Evolutionary conservation across 1,140 invertebrate genomes (phyloP).

Genomic region (Lethrus apterus): DNA sequence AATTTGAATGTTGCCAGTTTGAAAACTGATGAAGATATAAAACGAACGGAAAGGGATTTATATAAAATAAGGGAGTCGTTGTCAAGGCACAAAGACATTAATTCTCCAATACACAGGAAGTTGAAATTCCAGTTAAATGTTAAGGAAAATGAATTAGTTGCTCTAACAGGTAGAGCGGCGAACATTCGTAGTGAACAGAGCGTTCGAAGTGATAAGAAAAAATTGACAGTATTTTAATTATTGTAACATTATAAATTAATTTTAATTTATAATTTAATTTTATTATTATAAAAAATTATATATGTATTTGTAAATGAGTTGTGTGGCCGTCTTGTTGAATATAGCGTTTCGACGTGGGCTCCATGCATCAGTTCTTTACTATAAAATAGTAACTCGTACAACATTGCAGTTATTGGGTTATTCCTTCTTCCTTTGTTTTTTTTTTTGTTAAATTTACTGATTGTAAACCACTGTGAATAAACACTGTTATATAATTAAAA

Average conservation of each 20-base stretch:
- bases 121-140: slow-evolving; percentile 51
- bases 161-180: slow-evolving; percentile 52
- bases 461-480: too few relatives aligned
- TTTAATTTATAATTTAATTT: slow-evolving; percentile 4
- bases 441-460: too few relatives aligned
- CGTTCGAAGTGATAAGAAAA: slow-evolving; percentile 58
- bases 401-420: too few relatives aligned
- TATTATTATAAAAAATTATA: background rate
- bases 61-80: slow-evolving; percentile 56
- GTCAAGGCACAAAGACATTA: slow-evolving; percentile 49
- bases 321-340: too few relatives aligned
- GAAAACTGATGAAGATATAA: slow-evolving; percentile 64
- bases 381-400: too few relatives aligned
- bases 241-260: slow-evolving; percentile 1
- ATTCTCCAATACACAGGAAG: slow-evolving; percentile 48
- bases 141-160: slow-evolving; percentile 53
- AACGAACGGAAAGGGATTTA: slow-evolving; percentile 59
- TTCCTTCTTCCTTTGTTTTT: too few relatives aligned
- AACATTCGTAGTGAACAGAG: slow-evolving; percentile 62
- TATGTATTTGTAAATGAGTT: too few relatives aligned
- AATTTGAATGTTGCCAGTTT: slow-evolving; percentile 69
- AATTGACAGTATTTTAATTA: slow-evolving; percentile 57
- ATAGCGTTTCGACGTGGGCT: too few relatives aligned
- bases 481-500: too few relatives aligned
- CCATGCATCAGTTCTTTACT: too few relatives aligned